Conservation (phyloP, 1,140 invertebrate species). For the Solenopsis fugax region DNA sequence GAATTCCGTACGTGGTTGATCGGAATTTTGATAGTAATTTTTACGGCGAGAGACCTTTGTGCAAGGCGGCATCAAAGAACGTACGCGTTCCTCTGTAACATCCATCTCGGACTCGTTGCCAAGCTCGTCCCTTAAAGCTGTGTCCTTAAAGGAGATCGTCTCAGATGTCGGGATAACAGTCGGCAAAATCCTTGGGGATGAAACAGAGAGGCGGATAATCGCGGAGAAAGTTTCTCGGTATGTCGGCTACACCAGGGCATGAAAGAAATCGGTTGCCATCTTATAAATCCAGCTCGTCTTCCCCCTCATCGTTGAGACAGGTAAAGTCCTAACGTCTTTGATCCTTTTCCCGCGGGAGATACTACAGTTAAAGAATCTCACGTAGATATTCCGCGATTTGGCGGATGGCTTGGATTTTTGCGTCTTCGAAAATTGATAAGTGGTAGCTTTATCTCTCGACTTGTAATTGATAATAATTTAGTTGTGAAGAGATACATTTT, state of each 20-base stretch:
- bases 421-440: neutral
- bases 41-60: constrained; percentile 15
- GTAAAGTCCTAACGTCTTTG: constrained; percentile 42
- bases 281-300: constrained; percentile 31
- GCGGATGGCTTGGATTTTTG: neutral
- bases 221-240: constrained; percentile 21
- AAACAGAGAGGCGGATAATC: constrained; percentile 36
- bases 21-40: constrained; percentile 38
- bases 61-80: neutral
- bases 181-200: constrained; percentile 34
- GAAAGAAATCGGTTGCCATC: neutral
- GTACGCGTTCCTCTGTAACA: constrained; percentile 4
- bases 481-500: too few relatives aligned
- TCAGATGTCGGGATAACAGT: constrained; percentile 32
- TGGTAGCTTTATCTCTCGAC: neutral
- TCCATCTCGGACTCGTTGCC: constrained; percentile 38
- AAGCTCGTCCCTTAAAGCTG: constrained; percentile 28
- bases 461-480: neutral
- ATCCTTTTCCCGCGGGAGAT: neutral
- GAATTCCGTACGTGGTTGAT: neutral
- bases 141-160: constrained; percentile 23
- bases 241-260: neutral
- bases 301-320: neutral
- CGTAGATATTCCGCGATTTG: constrained; percentile 21
- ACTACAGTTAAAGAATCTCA: constrained; percentile 20